phyloP scores from a whole-genome alignment of 2,888 invertebrate genomes.

The Orchestes rusci region DNA sequence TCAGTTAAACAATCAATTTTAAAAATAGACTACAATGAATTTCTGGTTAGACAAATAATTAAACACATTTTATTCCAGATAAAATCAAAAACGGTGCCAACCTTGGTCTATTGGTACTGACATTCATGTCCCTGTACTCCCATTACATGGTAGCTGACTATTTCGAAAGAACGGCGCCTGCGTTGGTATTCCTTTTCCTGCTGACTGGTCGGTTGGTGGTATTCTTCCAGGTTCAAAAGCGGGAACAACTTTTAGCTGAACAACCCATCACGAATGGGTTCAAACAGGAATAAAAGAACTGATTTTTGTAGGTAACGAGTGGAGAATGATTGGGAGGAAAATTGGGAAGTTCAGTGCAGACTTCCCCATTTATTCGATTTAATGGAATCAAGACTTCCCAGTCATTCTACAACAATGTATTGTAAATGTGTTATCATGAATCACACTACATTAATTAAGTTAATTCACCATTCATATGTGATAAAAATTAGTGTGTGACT shows the following conservation, averaged over 20 bases:
- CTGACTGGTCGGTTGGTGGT: slow-evolving; percentile 82
- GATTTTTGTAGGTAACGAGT: no score
- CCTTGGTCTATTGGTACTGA: slow-evolving; percentile 71
- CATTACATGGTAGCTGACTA: slow-evolving; percentile 90
- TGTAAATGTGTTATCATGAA: no score
- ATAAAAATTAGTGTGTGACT: no score
- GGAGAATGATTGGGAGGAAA: no score
- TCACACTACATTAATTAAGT: no score
- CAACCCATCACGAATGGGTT: slow-evolving; percentile 39
- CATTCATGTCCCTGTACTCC: slow-evolving; percentile 86
- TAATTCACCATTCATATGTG: no score
- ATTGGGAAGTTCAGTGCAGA: no score
- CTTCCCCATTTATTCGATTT: no score
- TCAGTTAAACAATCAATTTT: background rate
- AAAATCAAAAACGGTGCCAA: slow-evolving; percentile 88
- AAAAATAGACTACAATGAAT: no score
- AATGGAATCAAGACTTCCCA: no score
- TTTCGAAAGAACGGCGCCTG: slow-evolving; percentile 84
- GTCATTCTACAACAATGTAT: no score
- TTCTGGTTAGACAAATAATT: background rate
- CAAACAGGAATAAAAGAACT: slow-evolving; percentile 44
- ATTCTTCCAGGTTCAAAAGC: slow-evolving; percentile 57
- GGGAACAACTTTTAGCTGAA: slow-evolving; percentile 33
- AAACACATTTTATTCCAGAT: slow-evolving; percentile 70
- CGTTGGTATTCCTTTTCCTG: slow-evolving; percentile 89